phyloP scores from a whole-genome alignment of 2,797 vertebrate species.

The Tadarida brasiliensis region DNA sequence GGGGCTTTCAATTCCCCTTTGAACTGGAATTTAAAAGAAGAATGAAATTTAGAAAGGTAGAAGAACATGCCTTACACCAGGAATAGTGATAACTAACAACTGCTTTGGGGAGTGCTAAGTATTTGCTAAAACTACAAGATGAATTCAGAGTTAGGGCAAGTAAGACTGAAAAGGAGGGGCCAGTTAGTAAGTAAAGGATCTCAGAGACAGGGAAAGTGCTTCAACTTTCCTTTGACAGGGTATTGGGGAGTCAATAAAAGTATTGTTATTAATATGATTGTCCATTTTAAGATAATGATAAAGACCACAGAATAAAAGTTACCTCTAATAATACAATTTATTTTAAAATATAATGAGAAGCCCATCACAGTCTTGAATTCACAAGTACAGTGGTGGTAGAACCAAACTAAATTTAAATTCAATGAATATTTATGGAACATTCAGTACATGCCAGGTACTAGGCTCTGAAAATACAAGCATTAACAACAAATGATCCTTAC shows the following conservation, averaged over 20 bases:
- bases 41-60: slow-evolving; percentile 15
- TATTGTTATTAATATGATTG: slow-evolving; percentile 8
- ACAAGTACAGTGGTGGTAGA: not conserved
- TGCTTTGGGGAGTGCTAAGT: not conserved
- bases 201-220: not conserved
- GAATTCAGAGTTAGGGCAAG: not conserved
- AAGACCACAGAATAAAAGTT: slow-evolving; percentile 15
- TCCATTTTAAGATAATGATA: slow-evolving; percentile 41
- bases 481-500: not conserved
- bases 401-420: slow-evolving; percentile 29
- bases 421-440: slow-evolving; percentile 15
- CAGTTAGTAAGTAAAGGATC: not conserved
- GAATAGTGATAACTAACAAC: not conserved
- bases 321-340: not conserved
- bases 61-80: not conserved
- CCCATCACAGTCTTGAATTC: not conserved
- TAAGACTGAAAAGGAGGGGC: not conserved
- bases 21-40: slow-evolving; percentile 23
- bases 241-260: not conserved
- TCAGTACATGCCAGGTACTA: not conserved
- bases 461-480: slow-evolving; percentile 17
- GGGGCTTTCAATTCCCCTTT: slow-evolving; percentile 9
- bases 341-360: not conserved
- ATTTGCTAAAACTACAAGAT: slow-evolving; percentile 2
- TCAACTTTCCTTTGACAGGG: not conserved